Evolutionary conservation across 1,140 invertebrate species (phyloP).

Genomic region (Drosophila mojavensis): DNA sequence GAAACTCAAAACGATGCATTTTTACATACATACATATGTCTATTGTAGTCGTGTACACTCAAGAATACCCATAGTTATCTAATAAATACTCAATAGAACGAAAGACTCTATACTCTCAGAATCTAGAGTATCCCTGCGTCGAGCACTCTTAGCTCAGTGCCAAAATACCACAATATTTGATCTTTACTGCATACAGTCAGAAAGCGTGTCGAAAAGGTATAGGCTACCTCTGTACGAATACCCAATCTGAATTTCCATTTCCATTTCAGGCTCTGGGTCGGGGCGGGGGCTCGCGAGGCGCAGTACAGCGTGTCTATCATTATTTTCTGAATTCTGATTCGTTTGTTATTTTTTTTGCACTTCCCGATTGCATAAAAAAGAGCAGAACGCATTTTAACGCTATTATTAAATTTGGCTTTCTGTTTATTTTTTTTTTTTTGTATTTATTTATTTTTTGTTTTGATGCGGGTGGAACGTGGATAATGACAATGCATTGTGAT

Average conservation of each 20-base stretch:
- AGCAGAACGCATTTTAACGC: conserved; percentile 55
- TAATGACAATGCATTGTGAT: conserved; percentile 61
- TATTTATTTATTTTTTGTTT: not conserved
- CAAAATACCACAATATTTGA: not conserved
- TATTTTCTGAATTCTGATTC: conserved; percentile 56
- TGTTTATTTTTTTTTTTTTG: conserved; percentile 15
- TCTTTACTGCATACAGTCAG: conserved; percentile 39
- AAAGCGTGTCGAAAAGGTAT: conserved; percentile 59
- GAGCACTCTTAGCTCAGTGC: not conserved
- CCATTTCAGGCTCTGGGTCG: not conserved
- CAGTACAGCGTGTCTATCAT: conserved; percentile 68
- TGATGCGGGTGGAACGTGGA: conserved; percentile 8
- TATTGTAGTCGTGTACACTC: no score
- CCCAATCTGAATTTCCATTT: conserved; percentile 7
- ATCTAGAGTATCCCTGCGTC: not conserved
- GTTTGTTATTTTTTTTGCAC: conserved; percentile 2
- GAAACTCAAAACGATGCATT: no score
- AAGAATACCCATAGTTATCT: no score
- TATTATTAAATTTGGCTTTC: conserved; percentile 68
- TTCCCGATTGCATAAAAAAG: conserved; percentile 49
- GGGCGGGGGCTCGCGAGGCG: conserved; percentile 16
- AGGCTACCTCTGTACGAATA: not conserved
- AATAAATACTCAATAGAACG: no score
- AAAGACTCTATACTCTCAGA: no score
- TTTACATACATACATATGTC: no score